Evolutionary conservation across 2,888 invertebrate genomes (phyloP).

Genomic region (Dasypolia templi): DNA sequence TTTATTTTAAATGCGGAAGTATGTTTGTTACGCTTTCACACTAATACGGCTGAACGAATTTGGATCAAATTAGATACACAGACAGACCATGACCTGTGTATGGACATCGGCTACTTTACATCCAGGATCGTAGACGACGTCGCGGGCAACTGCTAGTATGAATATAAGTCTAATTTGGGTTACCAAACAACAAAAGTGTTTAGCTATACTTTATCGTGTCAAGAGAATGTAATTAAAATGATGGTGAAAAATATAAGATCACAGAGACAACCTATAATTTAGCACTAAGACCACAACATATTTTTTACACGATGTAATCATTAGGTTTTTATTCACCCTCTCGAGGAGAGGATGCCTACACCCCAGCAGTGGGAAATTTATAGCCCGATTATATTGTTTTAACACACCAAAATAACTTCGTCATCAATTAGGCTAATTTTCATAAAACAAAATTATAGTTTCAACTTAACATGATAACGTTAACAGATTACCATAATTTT

Average conservation of each 20-base stretch:
- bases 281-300: neutral
- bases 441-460: conserved; percentile 54
- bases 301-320: neutral
- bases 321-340: too few relatives aligned
- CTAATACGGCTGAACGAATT: too few relatives aligned
- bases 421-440: conserved; percentile 22
- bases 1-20: too few relatives aligned
- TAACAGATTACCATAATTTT: conserved; percentile 56
- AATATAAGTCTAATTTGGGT: neutral
- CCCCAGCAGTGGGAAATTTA: too few relatives aligned
- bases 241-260: neutral
- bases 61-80: too few relatives aligned
- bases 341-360: too few relatives aligned
- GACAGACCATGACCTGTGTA: too few relatives aligned
- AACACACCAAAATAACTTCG: conserved; percentile 7
- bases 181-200: neutral
- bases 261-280: neutral
- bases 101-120: too few relatives aligned
- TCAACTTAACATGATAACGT: conserved; percentile 40
- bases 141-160: too few relatives aligned
- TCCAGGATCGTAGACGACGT: too few relatives aligned
- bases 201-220: neutral
- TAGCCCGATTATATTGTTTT: too few relatives aligned
- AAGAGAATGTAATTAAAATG: neutral
- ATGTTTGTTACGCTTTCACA: too few relatives aligned